Percentiles rank a stretch among this genome's conserved stretches.
Conservation (phyloP, 2,888 invertebrate species). For the Toxonevra muliebris region DNA sequence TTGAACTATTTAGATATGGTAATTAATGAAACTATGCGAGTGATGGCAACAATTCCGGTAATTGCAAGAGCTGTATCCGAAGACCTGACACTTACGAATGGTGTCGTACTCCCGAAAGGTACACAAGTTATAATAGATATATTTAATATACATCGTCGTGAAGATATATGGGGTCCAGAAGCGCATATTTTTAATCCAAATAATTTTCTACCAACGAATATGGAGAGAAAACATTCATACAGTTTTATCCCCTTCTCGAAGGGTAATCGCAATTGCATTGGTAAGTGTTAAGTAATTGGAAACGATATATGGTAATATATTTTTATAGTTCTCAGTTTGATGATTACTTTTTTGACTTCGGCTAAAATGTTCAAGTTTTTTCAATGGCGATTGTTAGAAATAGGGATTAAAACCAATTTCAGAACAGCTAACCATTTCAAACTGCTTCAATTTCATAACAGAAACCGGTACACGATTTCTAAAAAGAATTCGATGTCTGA, state of each 20-base stretch:
- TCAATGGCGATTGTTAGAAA: too few species aligned
- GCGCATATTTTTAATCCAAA: constrained; percentile 60
- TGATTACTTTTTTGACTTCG: too few species aligned
- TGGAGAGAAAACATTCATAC: constrained; percentile 54
- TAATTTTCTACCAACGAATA: constrained; percentile 56
- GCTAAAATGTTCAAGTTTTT: too few species aligned
- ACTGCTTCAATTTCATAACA: too few species aligned
- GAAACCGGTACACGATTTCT: too few species aligned
- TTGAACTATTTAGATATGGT: constrained; percentile 56
- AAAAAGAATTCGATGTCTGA: too few species aligned
- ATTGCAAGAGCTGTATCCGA: constrained; percentile 47
- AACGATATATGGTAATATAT: too few species aligned
- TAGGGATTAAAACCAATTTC: neutral
- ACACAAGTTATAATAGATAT: constrained; percentile 52
- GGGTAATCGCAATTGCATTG: constrained; percentile 58
- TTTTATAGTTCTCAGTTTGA: too few species aligned
- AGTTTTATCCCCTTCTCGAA: constrained; percentile 60
- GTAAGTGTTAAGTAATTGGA: constrained; percentile 37
- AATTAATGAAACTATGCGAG: constrained; percentile 57
- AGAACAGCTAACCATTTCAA: neutral
- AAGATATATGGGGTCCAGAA: constrained; percentile 56
- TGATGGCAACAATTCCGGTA: constrained; percentile 54
- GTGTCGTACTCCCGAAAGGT: constrained; percentile 52
- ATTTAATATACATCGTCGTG: constrained; percentile 56
- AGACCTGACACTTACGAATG: constrained; percentile 48